These are phyloP conservation scores for Poeciliopsis turneri DNA, from an alignment of 2,797 vertebrate species.

Conservation along the genomic window DNA sequence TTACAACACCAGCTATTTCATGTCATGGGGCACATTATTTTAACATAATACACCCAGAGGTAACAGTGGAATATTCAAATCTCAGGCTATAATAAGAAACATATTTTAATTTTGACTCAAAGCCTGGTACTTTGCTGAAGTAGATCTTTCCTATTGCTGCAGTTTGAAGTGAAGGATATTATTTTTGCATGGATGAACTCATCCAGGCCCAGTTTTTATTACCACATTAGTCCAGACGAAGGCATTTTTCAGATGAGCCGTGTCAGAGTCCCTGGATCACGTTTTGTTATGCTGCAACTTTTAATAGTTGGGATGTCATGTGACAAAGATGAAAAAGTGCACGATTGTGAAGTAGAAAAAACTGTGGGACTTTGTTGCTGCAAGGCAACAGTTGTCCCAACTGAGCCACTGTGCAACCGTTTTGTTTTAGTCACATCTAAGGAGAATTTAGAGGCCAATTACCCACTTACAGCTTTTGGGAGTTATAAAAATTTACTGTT, in stretches of 20 bases:
- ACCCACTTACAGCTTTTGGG: too few species aligned
- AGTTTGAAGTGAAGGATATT: background rate
- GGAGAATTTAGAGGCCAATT: too few species aligned
- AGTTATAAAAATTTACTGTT: too few species aligned
- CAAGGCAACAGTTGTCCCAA: too few species aligned
- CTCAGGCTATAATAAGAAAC: background rate
- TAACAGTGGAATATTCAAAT: constrained; percentile 6
- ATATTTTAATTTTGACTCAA: background rate
- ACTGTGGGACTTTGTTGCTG: too few species aligned
- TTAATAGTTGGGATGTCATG: background rate
- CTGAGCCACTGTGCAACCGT: too few species aligned
- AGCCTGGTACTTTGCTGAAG: background rate
- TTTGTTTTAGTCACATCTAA: too few species aligned
- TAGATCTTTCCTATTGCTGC: background rate
- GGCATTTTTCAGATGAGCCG: background rate
- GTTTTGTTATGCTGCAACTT: background rate
- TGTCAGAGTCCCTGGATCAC: background rate
- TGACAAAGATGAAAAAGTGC: background rate
- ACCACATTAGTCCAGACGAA: background rate
- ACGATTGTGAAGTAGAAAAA: background rate
- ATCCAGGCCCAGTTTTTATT: background rate
- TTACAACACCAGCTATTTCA: constrained; percentile 7
- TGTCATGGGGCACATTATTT: background rate
- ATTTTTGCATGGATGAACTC: background rate
- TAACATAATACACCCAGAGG: background rate